phyloP scores from a whole-genome alignment of 2,113 vertebrate species.

The Spheniscus mendiculus region DNA sequence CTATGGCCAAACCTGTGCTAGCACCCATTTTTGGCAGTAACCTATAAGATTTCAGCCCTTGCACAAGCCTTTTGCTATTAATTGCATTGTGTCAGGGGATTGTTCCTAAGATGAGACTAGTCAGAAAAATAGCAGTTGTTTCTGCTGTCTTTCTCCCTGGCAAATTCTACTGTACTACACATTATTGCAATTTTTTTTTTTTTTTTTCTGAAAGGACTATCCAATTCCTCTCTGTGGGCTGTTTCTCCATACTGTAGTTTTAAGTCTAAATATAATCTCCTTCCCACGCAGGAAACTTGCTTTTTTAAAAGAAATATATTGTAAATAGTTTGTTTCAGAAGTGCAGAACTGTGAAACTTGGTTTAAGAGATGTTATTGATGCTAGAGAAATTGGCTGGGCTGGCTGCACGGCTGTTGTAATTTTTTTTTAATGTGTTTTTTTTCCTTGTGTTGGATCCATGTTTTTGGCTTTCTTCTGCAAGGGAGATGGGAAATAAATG shows the following conservation, averaged over 20 bases:
- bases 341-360: not conserved
- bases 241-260: not conserved
- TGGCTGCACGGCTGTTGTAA: accelerated
- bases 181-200: not conserved
- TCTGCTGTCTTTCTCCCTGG: not conserved
- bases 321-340: not conserved
- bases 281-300: not conserved
- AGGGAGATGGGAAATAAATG: not conserved
- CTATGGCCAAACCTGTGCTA: not conserved
- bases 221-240: not conserved
- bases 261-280: conserved; percentile 42
- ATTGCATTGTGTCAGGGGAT: not conserved
- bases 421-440: not conserved
- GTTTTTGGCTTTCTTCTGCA: not conserved
- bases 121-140: not conserved
- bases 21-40: not conserved
- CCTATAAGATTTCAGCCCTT: not conserved
- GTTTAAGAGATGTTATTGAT: not conserved
- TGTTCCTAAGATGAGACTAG: not conserved
- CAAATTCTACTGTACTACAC: not conserved
- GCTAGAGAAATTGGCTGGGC: not conserved
- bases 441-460: not conserved
- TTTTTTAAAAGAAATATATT: not conserved
- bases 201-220: not conserved
- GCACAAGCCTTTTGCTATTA: not conserved